Base-by-base conservation (phyloP, 2,888 invertebrate species). In the Odontomyia ornata region DNA sequence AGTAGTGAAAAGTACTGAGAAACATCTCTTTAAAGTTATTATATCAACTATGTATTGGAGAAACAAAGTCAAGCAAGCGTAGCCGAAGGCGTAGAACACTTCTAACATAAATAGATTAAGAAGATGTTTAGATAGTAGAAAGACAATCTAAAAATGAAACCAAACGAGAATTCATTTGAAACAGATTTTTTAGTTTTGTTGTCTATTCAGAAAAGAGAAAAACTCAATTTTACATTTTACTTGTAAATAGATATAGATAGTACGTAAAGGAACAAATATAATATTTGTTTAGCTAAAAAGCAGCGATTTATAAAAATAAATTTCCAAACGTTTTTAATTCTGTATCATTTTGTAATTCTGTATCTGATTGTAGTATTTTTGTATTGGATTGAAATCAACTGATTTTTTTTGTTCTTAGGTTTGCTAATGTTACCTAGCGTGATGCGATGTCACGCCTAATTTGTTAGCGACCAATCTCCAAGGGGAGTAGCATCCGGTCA, bases 401-500 rank as follows among this genome's bases (percentile, higher is more conserved):
- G 76, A 23, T 76, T 73, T 76, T 47, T 77, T 65, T 78, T 77
- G 79, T 80, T 75, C 73, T 79, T 78, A 64, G 72, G 76, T 81
- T 79, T 81, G 76, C 15, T 57, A 36, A 73, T 80, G 80, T 82
- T 83, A 83, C 83, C 83, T 83, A 82, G 82, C 82, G 81, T 84
- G 82, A 81, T 81, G 81, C 81, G 87, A 88, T 87, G 95, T 95
- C 89, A 96, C 95, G 92, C 95, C 95, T 87, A 95, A 93, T 89
- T 95, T 95, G 89, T 94, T 95, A 88, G 95, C 95, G 88, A 95
- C 95, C 89, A 95, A 93, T 86, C 95, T 93, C 95, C 95, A 96
- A 89, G 95, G 95, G 87, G 93, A 94, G 91, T 93, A 93, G 91
- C 93, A 93, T 87, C 91, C 90, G 84, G 90, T 88, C 85, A 89